Conservation (phyloP, 2,113 vertebrate genomes). For the Thalassarche chlororhynchos region DNA sequence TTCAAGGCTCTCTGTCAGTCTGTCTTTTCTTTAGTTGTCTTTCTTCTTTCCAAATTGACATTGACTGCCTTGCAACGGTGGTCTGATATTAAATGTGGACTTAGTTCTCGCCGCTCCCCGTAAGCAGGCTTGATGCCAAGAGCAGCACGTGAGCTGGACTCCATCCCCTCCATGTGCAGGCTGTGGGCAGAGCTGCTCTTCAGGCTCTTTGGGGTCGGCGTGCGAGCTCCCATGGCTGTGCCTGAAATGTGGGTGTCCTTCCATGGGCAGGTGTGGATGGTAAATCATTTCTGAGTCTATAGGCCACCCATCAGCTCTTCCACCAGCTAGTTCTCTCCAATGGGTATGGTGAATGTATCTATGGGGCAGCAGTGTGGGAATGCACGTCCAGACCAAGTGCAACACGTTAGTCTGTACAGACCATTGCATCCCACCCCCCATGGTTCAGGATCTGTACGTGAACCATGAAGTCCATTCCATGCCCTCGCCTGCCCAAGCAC, state of each 20-base stretch:
- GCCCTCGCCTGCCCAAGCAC: fast-evolving
- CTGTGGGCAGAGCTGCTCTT: neutral
- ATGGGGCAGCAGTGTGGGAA: neutral
- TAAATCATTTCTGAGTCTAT: neutral
- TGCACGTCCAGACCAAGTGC: neutral
- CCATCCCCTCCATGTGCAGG: neutral
- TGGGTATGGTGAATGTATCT: neutral
- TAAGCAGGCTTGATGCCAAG: neutral
- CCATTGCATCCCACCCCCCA: neutral
- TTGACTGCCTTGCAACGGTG: neutral
- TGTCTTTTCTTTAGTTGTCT: neutral
- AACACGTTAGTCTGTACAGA: neutral
- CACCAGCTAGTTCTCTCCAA: neutral
- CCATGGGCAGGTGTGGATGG: neutral
- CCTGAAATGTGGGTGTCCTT: neutral
- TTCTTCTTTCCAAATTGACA: neutral
- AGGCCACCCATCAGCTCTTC: neutral
- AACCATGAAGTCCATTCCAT: neutral
- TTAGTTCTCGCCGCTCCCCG: neutral
- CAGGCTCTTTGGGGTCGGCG: neutral
- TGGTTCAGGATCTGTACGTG: neutral
- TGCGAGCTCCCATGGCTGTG: fast-evolving
- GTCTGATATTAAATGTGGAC: neutral
- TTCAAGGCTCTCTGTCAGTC: neutral
- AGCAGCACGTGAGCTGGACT: neutral